phyloP scores from a whole-genome alignment of 1,140 invertebrate species.

The Pectinophora gossypiella region DNA sequence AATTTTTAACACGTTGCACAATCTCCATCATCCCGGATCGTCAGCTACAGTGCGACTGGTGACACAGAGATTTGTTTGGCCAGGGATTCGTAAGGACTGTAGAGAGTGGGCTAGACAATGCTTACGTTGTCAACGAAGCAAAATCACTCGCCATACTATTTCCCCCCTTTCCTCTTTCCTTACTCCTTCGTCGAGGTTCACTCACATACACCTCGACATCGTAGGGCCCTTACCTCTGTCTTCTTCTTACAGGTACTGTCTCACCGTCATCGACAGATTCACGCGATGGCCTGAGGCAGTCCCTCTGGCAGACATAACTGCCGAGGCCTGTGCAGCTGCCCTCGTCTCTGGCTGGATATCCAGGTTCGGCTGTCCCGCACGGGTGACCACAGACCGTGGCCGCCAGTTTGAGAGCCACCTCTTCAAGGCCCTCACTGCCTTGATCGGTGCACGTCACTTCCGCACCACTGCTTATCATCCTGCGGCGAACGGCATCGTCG shows the following conservation, averaged over 20 bases:
- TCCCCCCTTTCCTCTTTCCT: background rate
- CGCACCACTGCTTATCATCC: slow-evolving; percentile 58
- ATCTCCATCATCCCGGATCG: slow-evolving; percentile 21
- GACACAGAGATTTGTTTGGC: slow-evolving; percentile 24
- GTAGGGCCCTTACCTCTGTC: too few relatives aligned
- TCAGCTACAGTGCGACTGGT: slow-evolving; percentile 28
- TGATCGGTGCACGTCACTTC: slow-evolving; percentile 8
- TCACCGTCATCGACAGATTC: too few relatives aligned
- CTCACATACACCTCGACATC: background rate
- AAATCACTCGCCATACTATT: slow-evolving; percentile 24
- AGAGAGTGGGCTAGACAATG: slow-evolving; percentile 22
- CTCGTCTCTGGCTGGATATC: slow-evolving; percentile 46
- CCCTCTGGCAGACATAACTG: slow-evolving; percentile 30
- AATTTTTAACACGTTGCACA: slow-evolving; percentile 28
- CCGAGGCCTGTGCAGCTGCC: slow-evolving; percentile 39
- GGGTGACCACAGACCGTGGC: slow-evolving; percentile 50
- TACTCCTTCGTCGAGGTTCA: background rate
- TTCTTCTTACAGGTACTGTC: too few relatives aligned
- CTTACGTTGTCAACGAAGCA: slow-evolving; percentile 26
- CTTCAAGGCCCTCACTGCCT: slow-evolving; percentile 8
- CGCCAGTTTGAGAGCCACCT: slow-evolving; percentile 32
- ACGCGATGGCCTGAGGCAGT: too few relatives aligned
- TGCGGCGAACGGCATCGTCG: slow-evolving; percentile 48
- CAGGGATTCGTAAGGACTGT: slow-evolving; percentile 28
- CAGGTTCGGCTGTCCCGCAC: slow-evolving; percentile 37